Evolutionary conservation across 35 echinoderm and acorn worm genomes (phyloP), one percentile per base, ranked within the genome.

Genomic region (Anneissia japonica): DNA sequence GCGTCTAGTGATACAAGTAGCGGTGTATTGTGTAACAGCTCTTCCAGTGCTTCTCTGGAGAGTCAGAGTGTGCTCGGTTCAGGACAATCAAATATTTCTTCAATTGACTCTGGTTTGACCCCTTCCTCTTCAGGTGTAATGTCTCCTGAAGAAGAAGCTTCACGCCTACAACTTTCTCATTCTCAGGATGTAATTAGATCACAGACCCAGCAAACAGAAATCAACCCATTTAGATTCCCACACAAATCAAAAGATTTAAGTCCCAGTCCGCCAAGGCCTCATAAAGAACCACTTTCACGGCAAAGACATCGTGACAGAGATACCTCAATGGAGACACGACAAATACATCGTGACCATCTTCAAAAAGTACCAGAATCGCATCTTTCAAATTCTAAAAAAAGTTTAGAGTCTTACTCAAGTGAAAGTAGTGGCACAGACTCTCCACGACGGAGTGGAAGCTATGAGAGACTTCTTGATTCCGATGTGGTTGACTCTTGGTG

Each of bases 1-100:
- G 35, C 80, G 10, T 86, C 76, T 36, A 97, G 94, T 90, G 94
- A 97, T 36, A 75, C 84, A 13, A 97, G 94, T 76, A 93, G 86
- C 34, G 88, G 84, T 64, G 88, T 92, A 51, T 93, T 91, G 39
- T 91, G 91, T 46, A 83, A 88, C 31, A 92, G 90, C 75, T 86
- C 85, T 35, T 34, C 78, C 31, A 90, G 91, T 32, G 90, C 91
- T 0, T 23, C 90, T 26, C 39, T 90, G 13, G 87, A 87, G 7
- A 82, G 84, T 34, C 91, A 90, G 31, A 88, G 94, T 78, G 86
- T 91, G 3, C 81, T 88, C 30, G 87, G 87, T 84, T 93, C 94
- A 32, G 94, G 94, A 81, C 93, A 93, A 31, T 97, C 94, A 7
- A 90, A 87, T 10, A 85, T 93, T 86, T 85, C 80, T 31, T 38